Evolutionary conservation across 2,113 vertebrate species (phyloP).

Genomic region (Lichenostomus cassidix): DNA sequence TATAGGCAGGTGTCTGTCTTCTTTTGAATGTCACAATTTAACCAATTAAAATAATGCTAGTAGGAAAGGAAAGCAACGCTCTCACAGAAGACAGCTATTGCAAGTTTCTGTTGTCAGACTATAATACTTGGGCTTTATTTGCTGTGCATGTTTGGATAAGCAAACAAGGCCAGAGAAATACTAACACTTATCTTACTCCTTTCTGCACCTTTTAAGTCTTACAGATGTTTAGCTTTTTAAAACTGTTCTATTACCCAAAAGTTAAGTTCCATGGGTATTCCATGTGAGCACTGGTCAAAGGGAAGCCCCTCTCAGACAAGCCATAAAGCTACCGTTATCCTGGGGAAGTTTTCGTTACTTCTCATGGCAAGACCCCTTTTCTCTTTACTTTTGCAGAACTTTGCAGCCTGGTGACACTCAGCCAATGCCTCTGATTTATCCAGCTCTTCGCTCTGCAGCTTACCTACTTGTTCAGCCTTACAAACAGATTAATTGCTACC

Average conservation of each 20-base stretch:
- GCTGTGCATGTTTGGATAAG: not conserved
- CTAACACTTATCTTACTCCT: not conserved
- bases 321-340: not conserved
- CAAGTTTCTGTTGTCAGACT: not conserved
- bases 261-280: not conserved
- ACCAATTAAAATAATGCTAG: not conserved
- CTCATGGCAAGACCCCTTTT: accelerated
- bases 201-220: not conserved
- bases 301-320: not conserved
- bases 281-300: not conserved
- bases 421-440: not conserved
- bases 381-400: not conserved
- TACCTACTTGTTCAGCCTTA: not conserved
- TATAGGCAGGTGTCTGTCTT: not conserved
- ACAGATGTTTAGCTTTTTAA: not conserved
- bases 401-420: not conserved
- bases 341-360: not conserved
- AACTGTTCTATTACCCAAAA: not conserved
- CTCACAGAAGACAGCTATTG: not conserved
- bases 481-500: not conserved
- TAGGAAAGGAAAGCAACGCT: not conserved
- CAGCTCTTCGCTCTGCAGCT: not conserved
- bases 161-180: not conserved
- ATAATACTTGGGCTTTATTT: not conserved
- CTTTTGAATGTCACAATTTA: not conserved